These are phyloP conservation scores for Chlorocebus sabaeus DNA, from an alignment of 2,113 vertebrate genomes.

Conservation along the genomic window DNA sequence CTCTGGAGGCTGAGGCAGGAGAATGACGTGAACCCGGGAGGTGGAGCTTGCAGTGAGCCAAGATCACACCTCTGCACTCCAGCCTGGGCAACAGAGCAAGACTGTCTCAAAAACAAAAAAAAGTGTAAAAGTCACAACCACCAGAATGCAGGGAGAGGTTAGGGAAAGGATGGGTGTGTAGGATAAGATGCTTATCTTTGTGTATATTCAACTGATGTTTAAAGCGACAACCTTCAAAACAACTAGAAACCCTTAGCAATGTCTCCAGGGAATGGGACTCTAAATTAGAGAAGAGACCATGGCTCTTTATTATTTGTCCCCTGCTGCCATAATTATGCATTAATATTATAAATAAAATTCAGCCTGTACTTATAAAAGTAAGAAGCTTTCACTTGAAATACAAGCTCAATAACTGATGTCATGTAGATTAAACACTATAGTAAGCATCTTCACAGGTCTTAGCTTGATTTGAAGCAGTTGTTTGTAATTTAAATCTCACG, in stretches of 20 bases:
- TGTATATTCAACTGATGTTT: rapidly evolving
- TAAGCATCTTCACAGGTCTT: neutral
- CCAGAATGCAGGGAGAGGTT: neutral
- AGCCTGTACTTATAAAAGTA: conserved; percentile 59
- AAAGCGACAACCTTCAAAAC: neutral
- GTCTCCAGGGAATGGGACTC: neutral
- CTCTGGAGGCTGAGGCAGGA: no score
- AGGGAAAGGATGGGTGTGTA: neutral
- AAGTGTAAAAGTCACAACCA: neutral
- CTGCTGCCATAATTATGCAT: neutral
- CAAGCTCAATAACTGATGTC: conserved; percentile 46
- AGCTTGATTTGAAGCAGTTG: neutral
- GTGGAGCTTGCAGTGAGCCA: no score
- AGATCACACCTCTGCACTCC: no score
- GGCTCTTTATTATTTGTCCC: neutral
- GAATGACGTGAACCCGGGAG: no score
- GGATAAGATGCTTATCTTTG: neutral
- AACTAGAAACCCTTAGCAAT: neutral
- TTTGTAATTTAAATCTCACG: neutral
- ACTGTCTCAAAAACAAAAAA: no score
- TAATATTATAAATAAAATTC: neutral
- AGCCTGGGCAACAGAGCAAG: no score
- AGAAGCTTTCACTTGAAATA: conserved; percentile 67
- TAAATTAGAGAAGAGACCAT: neutral
- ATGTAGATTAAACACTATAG: conserved; percentile 15